phyloP scores from a whole-genome alignment of 2,888 invertebrate species.

The Ectemnius cavifrons region DNA sequence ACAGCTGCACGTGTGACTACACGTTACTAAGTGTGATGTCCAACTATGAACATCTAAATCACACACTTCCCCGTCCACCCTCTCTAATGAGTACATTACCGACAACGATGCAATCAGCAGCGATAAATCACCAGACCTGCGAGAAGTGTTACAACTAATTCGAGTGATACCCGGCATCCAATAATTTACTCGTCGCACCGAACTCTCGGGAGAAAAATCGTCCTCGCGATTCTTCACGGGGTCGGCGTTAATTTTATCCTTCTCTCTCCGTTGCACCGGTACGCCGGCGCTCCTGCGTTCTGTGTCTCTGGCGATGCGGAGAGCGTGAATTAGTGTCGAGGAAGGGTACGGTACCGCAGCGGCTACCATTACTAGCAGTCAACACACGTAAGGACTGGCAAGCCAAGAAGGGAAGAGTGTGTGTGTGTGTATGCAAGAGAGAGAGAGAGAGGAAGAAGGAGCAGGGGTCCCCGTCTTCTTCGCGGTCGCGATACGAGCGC shows the following conservation, averaged over 20 bases:
- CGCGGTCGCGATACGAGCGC: slow-evolving; percentile 56
- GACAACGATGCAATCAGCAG: too few relatives aligned
- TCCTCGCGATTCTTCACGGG: slow-evolving; percentile 61
- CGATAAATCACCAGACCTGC: too few relatives aligned
- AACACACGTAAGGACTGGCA: slow-evolving; percentile 57
- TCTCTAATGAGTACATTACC: too few relatives aligned
- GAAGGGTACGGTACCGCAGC: slow-evolving; percentile 56
- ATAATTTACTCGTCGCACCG: slow-evolving; percentile 58
- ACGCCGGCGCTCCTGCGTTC: too few relatives aligned
- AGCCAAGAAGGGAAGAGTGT: not conserved
- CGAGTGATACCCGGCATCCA: slow-evolving; percentile 27
- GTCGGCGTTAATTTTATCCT: slow-evolving; percentile 59
- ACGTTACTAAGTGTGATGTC: too few relatives aligned
- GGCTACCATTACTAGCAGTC: slow-evolving; percentile 59
- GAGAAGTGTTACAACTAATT: too few relatives aligned
- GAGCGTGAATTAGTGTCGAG: slow-evolving; percentile 63
- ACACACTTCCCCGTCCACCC: too few relatives aligned
- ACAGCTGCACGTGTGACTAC: too few relatives aligned
- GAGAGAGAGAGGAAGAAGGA: not conserved
- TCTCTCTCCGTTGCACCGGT: too few relatives aligned
- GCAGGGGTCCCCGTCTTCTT: slow-evolving; percentile 9
- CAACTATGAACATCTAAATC: too few relatives aligned
- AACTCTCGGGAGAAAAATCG: slow-evolving; percentile 47
- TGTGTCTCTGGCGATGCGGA: slow-evolving; percentile 34
- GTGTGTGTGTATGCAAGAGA: not conserved